Percentiles rank a stretch among this genome's conserved stretches.
Conservation (phyloP, 1,140 invertebrate species). For the Monochamus saltuarius region DNA sequence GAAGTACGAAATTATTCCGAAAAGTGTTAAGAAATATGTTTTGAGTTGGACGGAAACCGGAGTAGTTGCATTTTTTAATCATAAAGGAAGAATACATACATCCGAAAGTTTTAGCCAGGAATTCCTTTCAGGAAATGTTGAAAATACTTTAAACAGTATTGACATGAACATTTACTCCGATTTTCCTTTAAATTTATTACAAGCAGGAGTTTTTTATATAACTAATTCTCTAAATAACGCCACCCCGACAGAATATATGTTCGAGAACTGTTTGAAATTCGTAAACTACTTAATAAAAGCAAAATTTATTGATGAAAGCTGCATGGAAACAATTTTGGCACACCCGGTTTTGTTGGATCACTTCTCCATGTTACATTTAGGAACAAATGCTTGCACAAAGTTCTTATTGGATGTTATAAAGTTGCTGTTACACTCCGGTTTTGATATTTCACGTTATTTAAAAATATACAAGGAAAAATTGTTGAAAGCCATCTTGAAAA, state of each 20-base stretch:
- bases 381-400: constrained; percentile 51
- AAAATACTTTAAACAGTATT: constrained; percentile 7
- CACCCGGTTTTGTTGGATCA: constrained; percentile 53
- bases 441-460: constrained; percentile 43
- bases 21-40: constrained; percentile 24
- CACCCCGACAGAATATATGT: neutral
- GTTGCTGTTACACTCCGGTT: constrained; percentile 46
- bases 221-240: constrained; percentile 23
- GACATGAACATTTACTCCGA: constrained; percentile 23
- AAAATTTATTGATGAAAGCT: constrained; percentile 12
- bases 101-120: constrained; percentile 26
- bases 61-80: constrained; percentile 20
- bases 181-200: constrained; percentile 34
- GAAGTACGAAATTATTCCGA: constrained; percentile 19
- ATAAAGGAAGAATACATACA: constrained; percentile 29
- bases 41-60: constrained; percentile 16
- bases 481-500: constrained; percentile 50
- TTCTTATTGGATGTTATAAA: constrained; percentile 53
- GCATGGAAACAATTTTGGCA: constrained; percentile 23
- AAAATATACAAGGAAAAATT: constrained; percentile 55
- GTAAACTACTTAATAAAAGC: constrained; percentile 11
- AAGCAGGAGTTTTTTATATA: constrained; percentile 36
- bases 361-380: constrained; percentile 56
- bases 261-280: constrained; percentile 13
- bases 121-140: constrained; percentile 22